These are phyloP conservation scores for Heliocidaris tuberculata DNA, from an alignment of 35 echinoderm and acorn worm species.

Conservation along the genomic window DNA sequence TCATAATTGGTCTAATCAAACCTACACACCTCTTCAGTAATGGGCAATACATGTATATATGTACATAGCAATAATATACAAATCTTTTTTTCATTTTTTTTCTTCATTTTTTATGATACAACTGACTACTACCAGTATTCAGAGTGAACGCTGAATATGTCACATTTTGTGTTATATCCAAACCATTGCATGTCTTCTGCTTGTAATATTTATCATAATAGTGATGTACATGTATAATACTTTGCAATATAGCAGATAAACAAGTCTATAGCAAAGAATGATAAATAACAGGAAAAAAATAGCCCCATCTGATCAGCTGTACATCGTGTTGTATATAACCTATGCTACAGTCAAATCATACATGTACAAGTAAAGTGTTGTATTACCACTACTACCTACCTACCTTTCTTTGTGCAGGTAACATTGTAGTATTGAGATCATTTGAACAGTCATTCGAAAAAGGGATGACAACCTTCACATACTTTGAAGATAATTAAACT, in stretches of 20 bases:
- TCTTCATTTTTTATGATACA: background rate
- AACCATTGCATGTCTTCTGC: background rate
- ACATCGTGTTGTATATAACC: background rate
- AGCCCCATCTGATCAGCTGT: background rate
- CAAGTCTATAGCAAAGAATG: background rate
- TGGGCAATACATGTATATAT: constrained; percentile 35
- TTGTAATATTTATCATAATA: background rate
- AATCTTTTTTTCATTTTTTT: background rate
- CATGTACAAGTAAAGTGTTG: background rate
- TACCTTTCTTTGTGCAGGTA: background rate
- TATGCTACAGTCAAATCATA: background rate
- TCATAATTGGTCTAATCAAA: constrained; percentile 6
- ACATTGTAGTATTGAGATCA: background rate
- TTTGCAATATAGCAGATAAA: background rate
- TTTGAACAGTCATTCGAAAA: background rate
- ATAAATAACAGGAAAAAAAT: background rate
- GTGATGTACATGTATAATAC: background rate
- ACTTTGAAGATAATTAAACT: background rate
- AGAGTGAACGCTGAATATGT: background rate
- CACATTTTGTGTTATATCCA: background rate
- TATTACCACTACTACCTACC: background rate
- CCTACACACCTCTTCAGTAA: background rate
- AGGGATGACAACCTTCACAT: background rate
- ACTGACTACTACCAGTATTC: background rate
- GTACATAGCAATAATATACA: constrained; percentile 44